These are phyloP conservation scores for Istiophorus platypterus DNA, from an alignment of 2,113 vertebrate genomes.

Conservation along the genomic window DNA sequence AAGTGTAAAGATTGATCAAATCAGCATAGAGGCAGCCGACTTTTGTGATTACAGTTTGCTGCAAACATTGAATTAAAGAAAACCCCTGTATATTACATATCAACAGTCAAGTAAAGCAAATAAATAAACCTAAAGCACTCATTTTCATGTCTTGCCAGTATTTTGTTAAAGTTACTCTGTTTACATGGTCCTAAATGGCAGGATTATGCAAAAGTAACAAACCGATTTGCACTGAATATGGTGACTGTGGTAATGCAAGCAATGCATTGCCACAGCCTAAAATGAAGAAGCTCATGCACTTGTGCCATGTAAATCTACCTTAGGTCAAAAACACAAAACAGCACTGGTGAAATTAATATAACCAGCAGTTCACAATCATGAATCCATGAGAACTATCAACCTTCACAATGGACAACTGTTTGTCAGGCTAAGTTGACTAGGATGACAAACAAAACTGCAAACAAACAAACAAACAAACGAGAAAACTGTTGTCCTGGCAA, in stretches of 20 bases:
- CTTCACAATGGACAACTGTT: neutral
- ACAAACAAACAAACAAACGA: neutral
- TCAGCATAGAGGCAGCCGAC: constrained; percentile 34
- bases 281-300: neutral
- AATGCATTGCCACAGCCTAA: neutral
- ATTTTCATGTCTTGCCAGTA: neutral
- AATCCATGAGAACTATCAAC: neutral
- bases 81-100: neutral
- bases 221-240: too few relatives aligned
- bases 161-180: neutral
- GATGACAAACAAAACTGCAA: neutral
- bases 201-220: too few relatives aligned
- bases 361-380: neutral
- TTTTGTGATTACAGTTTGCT: constrained; percentile 54
- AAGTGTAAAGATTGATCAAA: constrained; percentile 52
- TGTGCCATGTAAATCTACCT: neutral
- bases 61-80: constrained; percentile 51
- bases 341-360: neutral
- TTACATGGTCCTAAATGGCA: neutral
- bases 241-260: too few relatives aligned
- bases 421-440: neutral
- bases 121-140: constrained; percentile 12
- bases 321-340: neutral
- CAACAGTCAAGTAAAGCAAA: constrained; percentile 4
- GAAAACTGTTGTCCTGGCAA: neutral